phyloP scores from a whole-genome alignment of 2,113 vertebrate genomes.

The Protobothrops mucrosquamatus region DNA sequence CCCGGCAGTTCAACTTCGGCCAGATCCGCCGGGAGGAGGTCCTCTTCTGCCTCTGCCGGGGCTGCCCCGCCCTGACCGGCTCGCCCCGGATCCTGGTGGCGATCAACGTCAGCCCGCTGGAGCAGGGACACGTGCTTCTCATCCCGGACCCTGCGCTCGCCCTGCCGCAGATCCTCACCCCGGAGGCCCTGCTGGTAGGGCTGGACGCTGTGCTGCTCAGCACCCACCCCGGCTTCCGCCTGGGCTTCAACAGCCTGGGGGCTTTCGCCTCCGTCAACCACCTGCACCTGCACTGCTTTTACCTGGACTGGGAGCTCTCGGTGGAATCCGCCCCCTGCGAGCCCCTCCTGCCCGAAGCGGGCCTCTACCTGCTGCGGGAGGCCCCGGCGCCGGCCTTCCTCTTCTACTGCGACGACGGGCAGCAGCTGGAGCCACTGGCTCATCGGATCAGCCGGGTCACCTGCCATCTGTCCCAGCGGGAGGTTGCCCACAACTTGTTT shows the following conservation, averaged over 20 bases:
- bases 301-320: conserved; percentile 73
- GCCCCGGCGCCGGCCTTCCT: conserved; percentile 80
- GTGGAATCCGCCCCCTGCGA: conserved; percentile 72
- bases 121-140: conserved; percentile 86
- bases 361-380: conserved; percentile 62
- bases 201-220: conserved; percentile 84
- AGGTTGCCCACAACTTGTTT: conserved; percentile 86
- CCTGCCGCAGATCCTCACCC: conserved; percentile 79
- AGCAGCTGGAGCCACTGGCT: conserved; percentile 48
- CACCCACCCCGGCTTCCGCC: conserved; percentile 76
- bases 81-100: conserved; percentile 63
- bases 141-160: conserved; percentile 75
- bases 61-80: fast-evolving
- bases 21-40: conserved; percentile 77
- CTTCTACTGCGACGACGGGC: conserved; percentile 71
- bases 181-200: conserved; percentile 57
- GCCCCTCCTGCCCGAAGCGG: conserved; percentile 63
- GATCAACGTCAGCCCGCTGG: conserved; percentile 88
- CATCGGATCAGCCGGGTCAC: conserved; percentile 71
- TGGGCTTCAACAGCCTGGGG: conserved; percentile 92
- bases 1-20: conserved; percentile 83
- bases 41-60: conserved; percentile 73
- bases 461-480: conserved; percentile 67
- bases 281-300: conserved; percentile 87
- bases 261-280: conserved; percentile 92